phyloP scores from a whole-genome alignment of 2,888 invertebrate genomes.

The Pristionchus entomophagus region DNA sequence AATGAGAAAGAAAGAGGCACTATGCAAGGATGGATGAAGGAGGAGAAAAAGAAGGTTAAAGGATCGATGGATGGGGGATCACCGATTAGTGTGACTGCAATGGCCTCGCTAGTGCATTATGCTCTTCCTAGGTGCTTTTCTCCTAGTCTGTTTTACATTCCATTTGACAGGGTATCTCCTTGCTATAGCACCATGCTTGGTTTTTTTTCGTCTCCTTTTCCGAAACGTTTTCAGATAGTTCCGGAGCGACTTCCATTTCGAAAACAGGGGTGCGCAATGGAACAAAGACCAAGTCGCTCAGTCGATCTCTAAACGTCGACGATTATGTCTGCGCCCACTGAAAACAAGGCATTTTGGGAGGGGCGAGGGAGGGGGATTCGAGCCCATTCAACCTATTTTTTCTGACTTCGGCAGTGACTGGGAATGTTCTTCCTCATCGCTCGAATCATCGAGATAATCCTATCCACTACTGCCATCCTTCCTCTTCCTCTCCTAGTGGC shows the following conservation, averaged over 20 bases:
- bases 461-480: not conserved
- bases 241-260: not conserved
- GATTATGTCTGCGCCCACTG: not conserved
- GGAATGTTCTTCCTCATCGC: not conserved
- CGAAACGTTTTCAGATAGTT: not conserved
- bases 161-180: no score
- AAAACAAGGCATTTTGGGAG: constrained; percentile 17
- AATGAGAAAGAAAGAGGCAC: constrained; percentile 14
- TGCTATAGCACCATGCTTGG: no score
- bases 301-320: not conserved
- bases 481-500: not conserved
- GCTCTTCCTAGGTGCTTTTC: no score
- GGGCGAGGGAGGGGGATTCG: not conserved
- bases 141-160: not conserved
- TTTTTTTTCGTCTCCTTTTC: not conserved
- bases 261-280: not conserved
- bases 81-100: not conserved
- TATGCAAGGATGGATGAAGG: not conserved
- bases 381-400: not conserved
- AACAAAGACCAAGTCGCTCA: not conserved
- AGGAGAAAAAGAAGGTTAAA: not conserved
- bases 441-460: not conserved
- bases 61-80: not conserved
- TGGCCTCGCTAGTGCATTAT: not conserved
- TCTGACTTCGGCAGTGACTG: no score